Evolutionary conservation across 2,113 vertebrate genomes (phyloP).

Genomic region (Amazona guildingii): DNA sequence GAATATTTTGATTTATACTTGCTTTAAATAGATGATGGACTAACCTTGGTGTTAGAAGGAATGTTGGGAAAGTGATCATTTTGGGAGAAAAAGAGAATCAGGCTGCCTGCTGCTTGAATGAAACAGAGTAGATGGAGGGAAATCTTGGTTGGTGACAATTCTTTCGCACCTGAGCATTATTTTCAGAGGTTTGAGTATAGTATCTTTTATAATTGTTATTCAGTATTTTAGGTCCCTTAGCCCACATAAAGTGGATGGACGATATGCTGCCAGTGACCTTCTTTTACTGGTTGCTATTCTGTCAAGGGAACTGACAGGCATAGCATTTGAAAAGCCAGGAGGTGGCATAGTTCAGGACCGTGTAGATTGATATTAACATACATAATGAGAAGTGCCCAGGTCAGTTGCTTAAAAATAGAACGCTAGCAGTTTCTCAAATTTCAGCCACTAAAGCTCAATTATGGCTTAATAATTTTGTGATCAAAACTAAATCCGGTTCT

Average conservation of each 20-base stretch:
- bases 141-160: neutral
- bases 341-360: slow-evolving; percentile 56
- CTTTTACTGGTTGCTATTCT: slow-evolving; percentile 60
- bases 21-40: slow-evolving; percentile 38
- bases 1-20: slow-evolving; percentile 34
- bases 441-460: slow-evolving; percentile 25
- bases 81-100: slow-evolving; percentile 17
- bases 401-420: slow-evolving; percentile 46
- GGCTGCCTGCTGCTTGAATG: slow-evolving; percentile 3
- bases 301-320: slow-evolving; percentile 65
- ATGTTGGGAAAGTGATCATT: slow-evolving; percentile 30
- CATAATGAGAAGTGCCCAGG: slow-evolving; percentile 34
- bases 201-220: slow-evolving; percentile 61
- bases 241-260: slow-evolving; percentile 31
- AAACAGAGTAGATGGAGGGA: slow-evolving; percentile 19
- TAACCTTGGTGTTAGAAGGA: neutral
- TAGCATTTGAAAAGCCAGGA: slow-evolving; percentile 60
- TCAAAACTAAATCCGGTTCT: neutral
- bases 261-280: slow-evolving; percentile 54
- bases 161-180: slow-evolving; percentile 29
- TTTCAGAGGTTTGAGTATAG: slow-evolving; percentile 44
- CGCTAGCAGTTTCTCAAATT: slow-evolving; percentile 29
- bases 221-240: slow-evolving; percentile 45
- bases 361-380: slow-evolving; percentile 56
- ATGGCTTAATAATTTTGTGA: neutral